Evolutionary conservation across 2,888 invertebrate species (phyloP), one percentile per base, ranked within the genome.

Genomic region (Drosophila cognata): DNA sequence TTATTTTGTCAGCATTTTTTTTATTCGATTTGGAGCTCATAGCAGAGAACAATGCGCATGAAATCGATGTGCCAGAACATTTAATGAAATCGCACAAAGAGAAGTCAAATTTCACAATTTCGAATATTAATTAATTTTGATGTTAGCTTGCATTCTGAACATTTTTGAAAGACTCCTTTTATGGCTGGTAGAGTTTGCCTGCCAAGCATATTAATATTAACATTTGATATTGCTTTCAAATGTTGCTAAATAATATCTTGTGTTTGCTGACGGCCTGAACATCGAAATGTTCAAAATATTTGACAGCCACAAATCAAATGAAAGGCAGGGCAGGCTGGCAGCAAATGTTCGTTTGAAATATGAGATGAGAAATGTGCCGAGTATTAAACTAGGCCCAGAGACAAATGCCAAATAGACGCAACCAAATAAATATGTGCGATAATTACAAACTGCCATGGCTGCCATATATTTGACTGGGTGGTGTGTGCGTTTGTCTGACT

Each of bases 381-480:
- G 46, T 29, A 35, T 43, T 31, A 21, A 41, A 21, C 56, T 56
- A 33, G 18, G 28, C 28, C 58, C 59, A 70, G 48, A 29, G 58
- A 69, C 69, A 52, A n/a, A 38, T 13, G 36, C 18, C 56, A 57
- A 57, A 66, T 43, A 48, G 62, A 35, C 71, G 62, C 57, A 60
- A 57, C 68, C 68, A 77, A 73, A 79, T 79, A 74, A 71, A 77
- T 79, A 65, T 56, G 29, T 78, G 61, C 72, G 72, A 78, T 78
- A 78, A 78, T 78, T 78, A 72, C 81, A 76, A 76, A 77, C 72
- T 64, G 72, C 66, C 60, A 76, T 71, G 77, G 77, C 43, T 51
- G 50, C 76, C 36, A 25, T 61, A n/a, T 6, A 21, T n/a, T 7
- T 41, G 16, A 16, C 6, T 51, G 29, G 55, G 35, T n/a, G 13